Conservation (phyloP, 2,113 vertebrate genomes). For the Pygathrix nemaeus region DNA sequence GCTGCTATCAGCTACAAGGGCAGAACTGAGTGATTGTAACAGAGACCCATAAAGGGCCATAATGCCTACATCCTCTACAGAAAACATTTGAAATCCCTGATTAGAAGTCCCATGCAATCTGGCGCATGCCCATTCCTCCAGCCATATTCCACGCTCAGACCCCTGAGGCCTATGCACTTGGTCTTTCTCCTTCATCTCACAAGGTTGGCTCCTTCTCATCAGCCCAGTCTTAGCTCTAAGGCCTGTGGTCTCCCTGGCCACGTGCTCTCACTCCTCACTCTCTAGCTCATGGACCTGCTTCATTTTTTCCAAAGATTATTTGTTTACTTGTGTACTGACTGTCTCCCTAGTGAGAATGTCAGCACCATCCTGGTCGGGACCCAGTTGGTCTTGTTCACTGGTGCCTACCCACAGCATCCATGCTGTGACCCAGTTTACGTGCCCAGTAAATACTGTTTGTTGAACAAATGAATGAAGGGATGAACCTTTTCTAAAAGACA, state of each 20-base stretch:
- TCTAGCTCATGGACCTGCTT: neutral
- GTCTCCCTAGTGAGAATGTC: neutral
- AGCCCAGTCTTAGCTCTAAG: too few species aligned
- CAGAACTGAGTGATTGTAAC: neutral
- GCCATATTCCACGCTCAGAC: rapidly evolving
- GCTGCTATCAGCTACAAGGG: neutral
- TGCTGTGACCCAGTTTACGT: neutral
- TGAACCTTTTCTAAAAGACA: neutral
- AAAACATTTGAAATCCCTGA: neutral
- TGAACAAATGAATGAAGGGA: neutral
- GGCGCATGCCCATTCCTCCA: neutral
- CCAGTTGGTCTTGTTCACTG: neutral
- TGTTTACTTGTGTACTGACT: neutral
- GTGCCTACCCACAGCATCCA: neutral
- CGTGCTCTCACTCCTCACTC: neutral
- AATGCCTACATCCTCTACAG: neutral
- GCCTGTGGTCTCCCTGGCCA: too few species aligned
- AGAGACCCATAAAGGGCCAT: neutral
- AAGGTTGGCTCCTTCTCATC: too few species aligned
- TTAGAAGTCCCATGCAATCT: neutral
- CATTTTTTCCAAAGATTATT: neutral
- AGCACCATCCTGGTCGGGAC: neutral
- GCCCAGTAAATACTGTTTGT: neutral
- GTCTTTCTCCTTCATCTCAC: neutral
- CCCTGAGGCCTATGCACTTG: neutral